These are phyloP conservation scores for Dromiciops gliroides DNA, from an alignment of 2,113 vertebrate genomes.

Conservation along the genomic window DNA sequence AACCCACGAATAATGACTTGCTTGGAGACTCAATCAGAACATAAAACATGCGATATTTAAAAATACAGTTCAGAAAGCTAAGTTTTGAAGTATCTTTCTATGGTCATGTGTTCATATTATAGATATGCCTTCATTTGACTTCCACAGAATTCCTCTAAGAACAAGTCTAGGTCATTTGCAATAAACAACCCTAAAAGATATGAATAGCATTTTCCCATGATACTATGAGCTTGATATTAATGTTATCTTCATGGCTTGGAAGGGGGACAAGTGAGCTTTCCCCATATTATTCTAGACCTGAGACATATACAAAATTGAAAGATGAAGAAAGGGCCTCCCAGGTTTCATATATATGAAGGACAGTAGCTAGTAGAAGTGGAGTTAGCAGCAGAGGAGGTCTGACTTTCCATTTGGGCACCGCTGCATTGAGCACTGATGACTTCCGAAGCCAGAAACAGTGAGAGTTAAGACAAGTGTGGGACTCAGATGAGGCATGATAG, in stretches of 20 bases:
- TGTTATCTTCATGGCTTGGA: neutral
- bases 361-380: neutral
- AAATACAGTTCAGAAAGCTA: neutral
- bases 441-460: neutral
- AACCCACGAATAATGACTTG: neutral
- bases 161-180: neutral
- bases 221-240: neutral
- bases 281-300: neutral
- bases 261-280: neutral
- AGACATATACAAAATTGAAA: neutral
- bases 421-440: neutral
- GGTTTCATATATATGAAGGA: neutral
- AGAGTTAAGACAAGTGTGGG: neutral
- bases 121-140: neutral
- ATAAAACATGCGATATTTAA: rapidly evolving
- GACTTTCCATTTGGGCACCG: neutral
- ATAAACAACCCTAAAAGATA: neutral
- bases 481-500: neutral
- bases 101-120: neutral
- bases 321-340: neutral
- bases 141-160: neutral
- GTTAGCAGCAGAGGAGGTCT: neutral
- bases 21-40: neutral
- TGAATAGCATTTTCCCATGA: neutral
- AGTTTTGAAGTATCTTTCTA: rapidly evolving